These are phyloP conservation scores for Acridotheres tristis DNA, from an alignment of 2,797 vertebrate species.

Conservation along the genomic window DNA sequence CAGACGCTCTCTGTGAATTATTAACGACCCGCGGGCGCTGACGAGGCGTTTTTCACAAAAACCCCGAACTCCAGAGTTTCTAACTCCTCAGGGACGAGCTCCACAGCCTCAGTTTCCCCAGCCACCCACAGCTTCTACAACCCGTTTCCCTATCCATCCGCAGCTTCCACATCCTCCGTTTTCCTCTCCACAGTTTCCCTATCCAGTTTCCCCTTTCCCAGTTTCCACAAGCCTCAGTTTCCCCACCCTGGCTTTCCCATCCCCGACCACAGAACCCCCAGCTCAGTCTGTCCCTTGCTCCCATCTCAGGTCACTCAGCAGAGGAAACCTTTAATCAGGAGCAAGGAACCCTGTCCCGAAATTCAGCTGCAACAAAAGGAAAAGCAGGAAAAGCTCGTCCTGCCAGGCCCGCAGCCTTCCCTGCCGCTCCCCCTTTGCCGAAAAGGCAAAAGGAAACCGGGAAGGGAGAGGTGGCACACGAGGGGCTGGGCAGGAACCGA, in stretches of 20 bases:
- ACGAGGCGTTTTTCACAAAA: slow-evolving; percentile 30
- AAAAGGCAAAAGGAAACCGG: neutral
- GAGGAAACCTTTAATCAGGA: slow-evolving; percentile 57
- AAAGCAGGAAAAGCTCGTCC: slow-evolving; percentile 55
- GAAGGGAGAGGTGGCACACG: slow-evolving; percentile 9
- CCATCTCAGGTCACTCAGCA: neutral
- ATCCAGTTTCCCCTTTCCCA: no score
- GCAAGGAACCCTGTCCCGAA: neutral
- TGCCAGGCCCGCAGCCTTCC: neutral
- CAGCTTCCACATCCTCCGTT: neutral
- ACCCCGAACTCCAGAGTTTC: neutral
- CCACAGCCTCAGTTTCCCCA: neutral
- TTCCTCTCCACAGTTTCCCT: neutral
- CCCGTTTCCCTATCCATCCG: neutral
- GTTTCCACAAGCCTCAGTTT: neutral
- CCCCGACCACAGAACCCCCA: accelerated
- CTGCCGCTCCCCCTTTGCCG: neutral
- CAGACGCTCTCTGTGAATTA: slow-evolving; percentile 34
- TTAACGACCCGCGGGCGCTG: slow-evolving; percentile 25
- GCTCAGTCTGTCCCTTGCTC: neutral
- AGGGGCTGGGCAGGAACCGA: neutral
- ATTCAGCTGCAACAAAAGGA: neutral
- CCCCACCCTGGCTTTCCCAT: neutral
- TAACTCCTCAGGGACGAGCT: neutral
- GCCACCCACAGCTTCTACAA: no score